These are phyloP conservation scores for Rostratula benghalensis DNA, from an alignment of 2,113 vertebrate species.

Conservation along the genomic window DNA sequence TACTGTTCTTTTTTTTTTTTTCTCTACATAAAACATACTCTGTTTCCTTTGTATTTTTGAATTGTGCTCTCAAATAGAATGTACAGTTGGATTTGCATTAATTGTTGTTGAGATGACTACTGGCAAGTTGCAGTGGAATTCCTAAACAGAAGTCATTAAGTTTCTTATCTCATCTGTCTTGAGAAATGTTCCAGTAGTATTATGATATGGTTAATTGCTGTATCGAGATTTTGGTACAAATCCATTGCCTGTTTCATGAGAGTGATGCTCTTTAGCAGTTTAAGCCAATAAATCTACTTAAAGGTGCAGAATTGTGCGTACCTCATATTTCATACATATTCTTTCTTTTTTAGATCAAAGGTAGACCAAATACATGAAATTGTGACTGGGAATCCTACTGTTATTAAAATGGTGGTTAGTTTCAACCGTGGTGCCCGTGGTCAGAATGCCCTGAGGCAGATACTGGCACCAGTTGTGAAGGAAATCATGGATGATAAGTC, in stretches of 20 bases:
- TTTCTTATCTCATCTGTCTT: neutral
- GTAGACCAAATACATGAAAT: conserved; percentile 98
- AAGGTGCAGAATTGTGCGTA: neutral
- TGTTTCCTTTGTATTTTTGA: neutral
- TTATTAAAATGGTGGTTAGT: conserved; percentile 99
- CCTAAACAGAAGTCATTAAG: neutral
- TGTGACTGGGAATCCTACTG: conserved; percentile 95
- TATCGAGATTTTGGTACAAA: neutral
- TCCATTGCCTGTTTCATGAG: neutral
- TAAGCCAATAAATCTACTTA: neutral
- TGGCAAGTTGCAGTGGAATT: neutral
- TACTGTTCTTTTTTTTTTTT: neutral
- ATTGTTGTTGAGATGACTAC: fast-evolving
- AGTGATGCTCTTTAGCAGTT: neutral
- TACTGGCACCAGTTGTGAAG: conserved; percentile 93
- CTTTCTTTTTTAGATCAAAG: conserved; percentile 84
- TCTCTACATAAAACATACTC: neutral
- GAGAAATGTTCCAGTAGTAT: neutral
- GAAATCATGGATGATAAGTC: conserved; percentile 97
- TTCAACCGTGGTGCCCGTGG: conserved; percentile 96
- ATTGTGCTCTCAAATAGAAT: neutral
- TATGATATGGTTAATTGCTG: neutral
- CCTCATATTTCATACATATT: neutral
- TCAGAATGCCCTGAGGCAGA: conserved; percentile 94
- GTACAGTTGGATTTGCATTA: neutral